Conservation (phyloP, 2,797 vertebrate genomes). For the Clarias laeviceps region DNA sequence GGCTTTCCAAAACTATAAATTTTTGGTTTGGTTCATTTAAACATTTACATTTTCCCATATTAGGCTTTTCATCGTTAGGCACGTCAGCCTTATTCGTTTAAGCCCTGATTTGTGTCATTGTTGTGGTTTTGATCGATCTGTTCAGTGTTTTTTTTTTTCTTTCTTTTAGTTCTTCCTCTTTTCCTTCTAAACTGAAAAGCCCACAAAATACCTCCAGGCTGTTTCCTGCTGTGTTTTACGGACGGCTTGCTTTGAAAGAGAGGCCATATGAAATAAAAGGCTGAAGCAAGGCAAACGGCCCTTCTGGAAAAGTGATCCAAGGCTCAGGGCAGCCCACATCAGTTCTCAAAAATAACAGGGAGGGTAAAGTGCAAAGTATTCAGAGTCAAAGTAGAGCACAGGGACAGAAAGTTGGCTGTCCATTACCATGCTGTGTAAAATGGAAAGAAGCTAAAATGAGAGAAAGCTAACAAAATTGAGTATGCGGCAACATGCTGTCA, state of each 20-base stretch:
- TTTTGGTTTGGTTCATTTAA: neutral
- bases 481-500: slow-evolving; percentile 25
- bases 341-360: slow-evolving; percentile 45
- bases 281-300: slow-evolving; percentile 15
- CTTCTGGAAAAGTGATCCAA: slow-evolving; percentile 19
- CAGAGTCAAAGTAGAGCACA: slow-evolving; percentile 29
- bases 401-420: slow-evolving; percentile 13
- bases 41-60: neutral
- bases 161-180: neutral
- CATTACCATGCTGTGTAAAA: slow-evolving; percentile 40
- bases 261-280: slow-evolving; percentile 37
- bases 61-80: neutral
- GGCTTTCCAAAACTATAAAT: neutral
- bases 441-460: neutral
- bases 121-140: neutral
- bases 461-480: slow-evolving; percentile 39
- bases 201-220: slow-evolving; percentile 7
- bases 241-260: slow-evolving; percentile 31
- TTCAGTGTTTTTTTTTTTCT: neutral
- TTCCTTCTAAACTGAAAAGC: neutral
- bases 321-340: slow-evolving; percentile 35
- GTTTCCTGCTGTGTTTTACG: slow-evolving; percentile 20
- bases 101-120: neutral
- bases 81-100: neutral
- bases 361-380: slow-evolving; percentile 32